Evolutionary conservation across 2,888 invertebrate species (phyloP).

Genomic region (Calameuta idolon): DNA sequence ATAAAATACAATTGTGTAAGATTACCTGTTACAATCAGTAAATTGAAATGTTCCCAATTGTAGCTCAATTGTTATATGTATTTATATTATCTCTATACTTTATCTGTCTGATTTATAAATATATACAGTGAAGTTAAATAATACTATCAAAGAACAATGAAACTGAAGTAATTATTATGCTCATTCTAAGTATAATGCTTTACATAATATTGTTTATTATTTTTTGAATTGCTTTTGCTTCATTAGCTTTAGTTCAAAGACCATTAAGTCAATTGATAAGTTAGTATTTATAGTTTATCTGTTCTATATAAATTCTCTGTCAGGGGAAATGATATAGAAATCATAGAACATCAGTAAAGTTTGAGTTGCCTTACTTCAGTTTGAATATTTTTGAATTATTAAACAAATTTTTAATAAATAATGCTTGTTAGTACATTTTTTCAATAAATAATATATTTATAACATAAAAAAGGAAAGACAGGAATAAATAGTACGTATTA

Average conservation of each 20-base stretch:
- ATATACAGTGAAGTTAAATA: too few relatives aligned
- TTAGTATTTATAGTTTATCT: neutral
- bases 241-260: neutral
- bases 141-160: neutral
- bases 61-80: neutral
- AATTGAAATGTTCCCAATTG: neutral
- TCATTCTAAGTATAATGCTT: neutral
- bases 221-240: neutral
- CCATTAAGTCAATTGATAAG: neutral
- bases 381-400: neutral
- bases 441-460: neutral
- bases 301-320: neutral
- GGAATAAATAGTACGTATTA: neutral
- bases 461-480: neutral
- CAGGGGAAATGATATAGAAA: neutral
- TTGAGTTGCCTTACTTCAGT: neutral
- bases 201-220: neutral
- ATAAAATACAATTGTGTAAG: neutral
- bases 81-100: neutral
- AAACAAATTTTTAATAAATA: neutral
- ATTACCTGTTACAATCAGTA: neutral
- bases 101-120: neutral
- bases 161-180: neutral
- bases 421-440: neutral
- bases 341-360: neutral